phyloP scores from a whole-genome alignment of 2,797 vertebrate species.

The Trachops cirrhosus region DNA sequence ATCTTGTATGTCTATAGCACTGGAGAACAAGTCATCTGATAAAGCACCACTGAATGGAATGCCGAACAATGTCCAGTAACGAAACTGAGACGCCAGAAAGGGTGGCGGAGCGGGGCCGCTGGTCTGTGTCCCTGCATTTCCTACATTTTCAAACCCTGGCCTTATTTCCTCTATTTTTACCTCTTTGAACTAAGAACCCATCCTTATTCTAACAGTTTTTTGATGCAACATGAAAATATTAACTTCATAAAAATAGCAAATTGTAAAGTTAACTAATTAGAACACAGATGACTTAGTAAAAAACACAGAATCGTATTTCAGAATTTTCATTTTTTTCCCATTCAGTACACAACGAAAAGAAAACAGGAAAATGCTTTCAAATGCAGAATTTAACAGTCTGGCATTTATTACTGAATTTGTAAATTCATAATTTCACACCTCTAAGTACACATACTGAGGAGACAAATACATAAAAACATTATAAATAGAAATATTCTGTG shows the following conservation, averaged over 20 bases:
- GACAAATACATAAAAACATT: not conserved
- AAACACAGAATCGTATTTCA: not conserved
- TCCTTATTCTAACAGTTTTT: not conserved
- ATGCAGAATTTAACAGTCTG: constrained; percentile 6
- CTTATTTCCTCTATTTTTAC: not conserved
- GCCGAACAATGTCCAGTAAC: not conserved
- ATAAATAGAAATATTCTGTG: constrained; percentile 34
- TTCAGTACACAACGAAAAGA: not conserved
- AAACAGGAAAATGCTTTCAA: not conserved
- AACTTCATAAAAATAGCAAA: constrained; percentile 2
- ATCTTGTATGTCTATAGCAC: not conserved
- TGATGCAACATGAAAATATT: constrained; percentile 25
- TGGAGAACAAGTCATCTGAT: not conserved
- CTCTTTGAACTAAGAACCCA: not conserved
- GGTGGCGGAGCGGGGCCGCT: not conserved
- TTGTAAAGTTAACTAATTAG: constrained; percentile 15
- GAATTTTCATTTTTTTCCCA: not conserved
- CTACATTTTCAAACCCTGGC: not conserved
- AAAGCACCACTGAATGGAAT: not conserved
- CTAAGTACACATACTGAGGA: constrained; percentile 4
- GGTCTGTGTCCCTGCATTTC: not conserved
- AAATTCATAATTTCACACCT: constrained; percentile 52
- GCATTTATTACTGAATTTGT: constrained; percentile 32
- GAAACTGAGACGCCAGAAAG: not conserved
- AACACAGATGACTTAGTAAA: not conserved